These are phyloP conservation scores for Bombus consobrinus DNA, from an alignment of 1,140 invertebrate species.

Conservation along the genomic window DNA sequence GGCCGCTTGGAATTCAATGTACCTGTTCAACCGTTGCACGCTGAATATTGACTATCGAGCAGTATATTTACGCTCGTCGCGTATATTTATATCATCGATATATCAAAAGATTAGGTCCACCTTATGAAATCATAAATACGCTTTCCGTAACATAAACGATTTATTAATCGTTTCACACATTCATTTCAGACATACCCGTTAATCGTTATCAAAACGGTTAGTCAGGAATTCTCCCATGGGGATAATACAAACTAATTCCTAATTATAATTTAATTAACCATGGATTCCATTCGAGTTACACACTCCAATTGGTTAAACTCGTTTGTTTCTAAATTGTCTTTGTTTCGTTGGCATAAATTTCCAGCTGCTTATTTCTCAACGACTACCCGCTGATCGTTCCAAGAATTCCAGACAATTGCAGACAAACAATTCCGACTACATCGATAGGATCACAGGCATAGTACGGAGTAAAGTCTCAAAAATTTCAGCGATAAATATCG, in stretches of 20 bases:
- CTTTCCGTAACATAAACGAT: no score
- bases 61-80: slow-evolving; percentile 15
- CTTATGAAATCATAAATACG: not conserved
- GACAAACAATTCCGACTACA: not conserved
- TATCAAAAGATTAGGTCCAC: not conserved
- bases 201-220: not conserved
- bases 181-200: not conserved
- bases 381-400: not conserved
- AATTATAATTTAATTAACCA: slow-evolving; percentile 3
- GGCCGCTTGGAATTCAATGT: slow-evolving; percentile 57
- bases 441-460: not conserved
- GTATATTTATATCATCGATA: slow-evolving; percentile 14
- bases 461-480: not conserved
- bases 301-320: not conserved
- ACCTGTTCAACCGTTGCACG: not conserved
- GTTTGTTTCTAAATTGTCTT: no score
- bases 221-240: rapidly evolving
- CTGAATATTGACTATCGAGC: slow-evolving; percentile 44
- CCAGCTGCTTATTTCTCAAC: no score
- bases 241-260: not conserved
- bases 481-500: not conserved
- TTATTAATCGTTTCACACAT: rapidly evolving
- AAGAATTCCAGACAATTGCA: not conserved
- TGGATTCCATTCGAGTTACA: no score
- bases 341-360: not conserved